Percentiles rank a stretch among this genome's conserved stretches.
These are phyloP conservation scores for Rhinoraja longicauda DNA, from an alignment of 2,797 vertebrate species.

Conservation along the genomic window DNA sequence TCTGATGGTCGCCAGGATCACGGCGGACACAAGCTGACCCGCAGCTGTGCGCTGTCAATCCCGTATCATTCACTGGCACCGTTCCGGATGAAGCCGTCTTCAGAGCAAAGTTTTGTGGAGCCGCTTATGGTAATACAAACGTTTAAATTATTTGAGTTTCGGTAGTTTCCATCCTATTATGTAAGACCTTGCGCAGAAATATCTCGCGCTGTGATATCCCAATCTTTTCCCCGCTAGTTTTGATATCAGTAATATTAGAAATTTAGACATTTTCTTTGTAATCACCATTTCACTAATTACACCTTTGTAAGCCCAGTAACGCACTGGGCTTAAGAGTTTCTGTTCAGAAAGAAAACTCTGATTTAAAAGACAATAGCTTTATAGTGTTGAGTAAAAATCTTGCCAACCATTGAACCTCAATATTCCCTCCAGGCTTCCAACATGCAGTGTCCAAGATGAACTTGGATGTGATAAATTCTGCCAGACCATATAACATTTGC, in stretches of 20 bases:
- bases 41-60: slow-evolving; percentile 14
- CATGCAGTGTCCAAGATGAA: not conserved
- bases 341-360: not conserved
- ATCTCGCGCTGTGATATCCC: not conserved
- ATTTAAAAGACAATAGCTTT: not conserved
- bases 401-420: too few relatives aligned
- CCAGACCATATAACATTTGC: not conserved
- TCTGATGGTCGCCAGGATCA: not conserved
- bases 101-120: not conserved
- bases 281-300: not conserved
- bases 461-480: not conserved
- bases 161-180: not conserved
- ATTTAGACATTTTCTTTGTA: not conserved
- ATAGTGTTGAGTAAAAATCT: not conserved
- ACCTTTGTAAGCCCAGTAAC: not conserved
- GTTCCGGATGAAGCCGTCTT: slow-evolving; percentile 13
- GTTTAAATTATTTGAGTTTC: not conserved
- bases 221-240: not conserved
- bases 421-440: not conserved
- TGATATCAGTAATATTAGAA: not conserved
- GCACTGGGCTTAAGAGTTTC: not conserved
- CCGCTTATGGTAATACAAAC: slow-evolving; percentile 4
- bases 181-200: not conserved
- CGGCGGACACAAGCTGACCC: not conserved
- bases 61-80: not conserved